phyloP scores from a whole-genome alignment of 2,888 invertebrate genomes.

The Anaspis maculata region DNA sequence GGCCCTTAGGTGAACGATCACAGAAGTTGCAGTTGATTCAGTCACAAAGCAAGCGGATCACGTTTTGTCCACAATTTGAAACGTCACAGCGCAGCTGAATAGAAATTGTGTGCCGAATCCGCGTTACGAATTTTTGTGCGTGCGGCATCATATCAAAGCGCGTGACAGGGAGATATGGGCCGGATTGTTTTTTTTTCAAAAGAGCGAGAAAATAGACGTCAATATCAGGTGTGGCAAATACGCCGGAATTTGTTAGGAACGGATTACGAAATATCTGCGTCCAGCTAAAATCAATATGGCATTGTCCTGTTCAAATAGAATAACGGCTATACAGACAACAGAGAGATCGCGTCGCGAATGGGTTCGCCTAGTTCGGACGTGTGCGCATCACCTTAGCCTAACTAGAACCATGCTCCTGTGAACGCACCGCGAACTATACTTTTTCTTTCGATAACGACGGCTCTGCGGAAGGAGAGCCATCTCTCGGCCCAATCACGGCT shows the following conservation, averaged over 20 bases:
- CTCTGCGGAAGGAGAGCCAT: no score
- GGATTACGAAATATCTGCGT: constrained; percentile 3
- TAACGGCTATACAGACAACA: constrained; percentile 14
- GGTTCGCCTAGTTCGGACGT: constrained; percentile 43
- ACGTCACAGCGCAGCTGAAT: no score
- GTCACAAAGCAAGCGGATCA: no score
- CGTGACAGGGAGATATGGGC: no score
- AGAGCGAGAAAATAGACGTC: no score
- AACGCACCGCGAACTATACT: constrained; percentile 24
- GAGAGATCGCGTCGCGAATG: constrained; percentile 27
- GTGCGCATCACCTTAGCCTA: constrained; percentile 21
- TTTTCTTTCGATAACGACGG: not conserved
- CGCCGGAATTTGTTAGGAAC: constrained; percentile 4
- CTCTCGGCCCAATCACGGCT: constrained; percentile 8
- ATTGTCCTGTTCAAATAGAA: constrained; percentile 11
- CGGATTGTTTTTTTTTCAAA: no score
- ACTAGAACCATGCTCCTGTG: constrained; percentile 39
- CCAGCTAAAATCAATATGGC: constrained; percentile 12
- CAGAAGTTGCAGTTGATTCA: no score
- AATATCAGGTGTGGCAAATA: constrained; percentile 8
- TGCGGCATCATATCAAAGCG: no score
- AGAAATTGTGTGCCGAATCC: no score
- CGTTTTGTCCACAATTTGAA: no score
- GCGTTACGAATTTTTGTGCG: no score
- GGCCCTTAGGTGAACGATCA: no score